Evolutionary conservation across 2,113 vertebrate species (phyloP), one percentile per base, ranked within the genome.

Genomic region (Fukomys damarensis): DNA sequence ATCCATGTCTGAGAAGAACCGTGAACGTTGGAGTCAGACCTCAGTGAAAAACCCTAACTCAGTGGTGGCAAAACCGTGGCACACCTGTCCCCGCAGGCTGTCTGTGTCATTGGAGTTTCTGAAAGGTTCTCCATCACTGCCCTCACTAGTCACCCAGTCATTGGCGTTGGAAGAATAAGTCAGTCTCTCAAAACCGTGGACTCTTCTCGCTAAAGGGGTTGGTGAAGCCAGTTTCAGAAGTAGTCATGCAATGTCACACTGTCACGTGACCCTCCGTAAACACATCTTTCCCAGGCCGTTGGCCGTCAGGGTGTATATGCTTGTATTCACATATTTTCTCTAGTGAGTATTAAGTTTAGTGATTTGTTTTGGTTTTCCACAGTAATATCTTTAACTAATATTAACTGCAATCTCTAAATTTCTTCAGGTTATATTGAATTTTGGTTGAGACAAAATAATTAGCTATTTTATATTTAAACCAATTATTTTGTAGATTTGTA

Each of bases 291-390:
- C 38, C 12, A 3, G 0, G 0, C 80, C 38, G 13, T 0, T 28
- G 49, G 24, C 41, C 5, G 0, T 9, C 26, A 24, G 26, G 19
- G 26, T 8, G 0, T 38, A 4, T 35, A 0, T 58, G 26, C 16
- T 30, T 41, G 0, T 76, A 6, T 43, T 46, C 9, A 54, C 35
- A 7, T 26, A 26, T 32, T 43, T 61, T 68, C 22, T 32, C 46
- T 13, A 49, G 20, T 65, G 65, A 35, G 3, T 32, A 0, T 58
- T 58, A 58, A 58, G 56, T 83, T 24, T 58, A 13, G 6, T 13
- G 43, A 68, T 19, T 22, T 38, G 16, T 59, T 79, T 66, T 35
- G 17, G 66, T 87, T 95, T 54, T 68, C 32, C 16, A 24, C 28
- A 46, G 3, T 43, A 88, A 17, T 28, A 72, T 26, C 22, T 7